Evolutionary conservation across 2,888 invertebrate genomes (phyloP).

Genomic region (Sminthurides aquaticus): DNA sequence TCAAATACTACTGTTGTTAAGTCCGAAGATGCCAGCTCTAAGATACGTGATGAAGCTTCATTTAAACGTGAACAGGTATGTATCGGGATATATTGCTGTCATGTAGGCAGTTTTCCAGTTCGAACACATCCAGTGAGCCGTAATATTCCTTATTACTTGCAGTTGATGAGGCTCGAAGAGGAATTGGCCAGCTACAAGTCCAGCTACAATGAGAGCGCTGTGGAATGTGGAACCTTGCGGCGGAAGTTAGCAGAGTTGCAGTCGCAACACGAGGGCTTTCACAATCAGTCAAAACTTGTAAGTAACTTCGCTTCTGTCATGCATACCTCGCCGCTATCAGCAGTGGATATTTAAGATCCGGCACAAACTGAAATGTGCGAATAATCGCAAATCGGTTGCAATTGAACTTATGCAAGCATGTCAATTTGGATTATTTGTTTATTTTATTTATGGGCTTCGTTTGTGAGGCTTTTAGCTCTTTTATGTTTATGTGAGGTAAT

Average conservation of each 20-base stretch:
- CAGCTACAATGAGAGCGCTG: slow-evolving; percentile 59
- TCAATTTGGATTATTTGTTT: slow-evolving; percentile 18
- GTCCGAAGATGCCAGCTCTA: no score
- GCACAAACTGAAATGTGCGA: no score
- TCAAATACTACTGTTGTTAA: no score
- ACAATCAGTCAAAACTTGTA: slow-evolving; percentile 56
- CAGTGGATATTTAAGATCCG: neutral
- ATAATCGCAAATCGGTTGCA: no score
- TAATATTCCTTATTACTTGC: no score
- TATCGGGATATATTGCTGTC: no score
- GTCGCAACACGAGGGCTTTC: slow-evolving; percentile 55
- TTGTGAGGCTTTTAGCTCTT: no score
- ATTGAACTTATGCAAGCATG: slow-evolving; percentile 6
- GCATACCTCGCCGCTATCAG: neutral
- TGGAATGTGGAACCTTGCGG: slow-evolving; percentile 57
- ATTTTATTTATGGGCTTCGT: neutral
- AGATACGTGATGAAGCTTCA: no score
- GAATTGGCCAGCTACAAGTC: slow-evolving; percentile 67
- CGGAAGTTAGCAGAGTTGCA: slow-evolving; percentile 57
- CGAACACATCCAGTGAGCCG: no score
- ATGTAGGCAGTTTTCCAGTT: no score
- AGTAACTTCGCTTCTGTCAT: slow-evolving; percentile 26
- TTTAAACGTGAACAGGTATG: no score
- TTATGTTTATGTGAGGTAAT: no score
- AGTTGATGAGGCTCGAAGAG: slow-evolving; percentile 60